Percentiles rank a stretch among this genome's conserved stretches.
Conservation (phyloP, 2,797 vertebrate genomes). For the Carcharodon carcharias region DNA sequence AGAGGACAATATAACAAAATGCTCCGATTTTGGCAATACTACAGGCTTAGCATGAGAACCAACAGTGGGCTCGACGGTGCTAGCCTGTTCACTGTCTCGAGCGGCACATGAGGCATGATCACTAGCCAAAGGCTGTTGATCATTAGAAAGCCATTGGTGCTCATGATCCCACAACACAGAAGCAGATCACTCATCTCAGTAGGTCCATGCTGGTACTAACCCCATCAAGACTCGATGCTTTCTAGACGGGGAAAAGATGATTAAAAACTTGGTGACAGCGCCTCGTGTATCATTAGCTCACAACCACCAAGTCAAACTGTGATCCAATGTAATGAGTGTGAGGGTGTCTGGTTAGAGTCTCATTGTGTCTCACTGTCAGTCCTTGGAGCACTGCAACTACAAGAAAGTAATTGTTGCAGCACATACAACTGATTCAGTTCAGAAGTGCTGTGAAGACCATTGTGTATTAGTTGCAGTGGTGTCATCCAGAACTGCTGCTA, state of each 20-base stretch:
- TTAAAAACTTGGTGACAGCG: not conserved
- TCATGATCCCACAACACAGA: not conserved
- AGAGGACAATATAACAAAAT: not conserved
- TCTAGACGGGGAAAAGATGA: not conserved
- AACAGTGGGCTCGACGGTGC: not conserved
- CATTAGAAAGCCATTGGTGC: not conserved
- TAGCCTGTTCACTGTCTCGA: not conserved
- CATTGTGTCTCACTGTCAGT: not conserved
- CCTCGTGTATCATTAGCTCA: not conserved
- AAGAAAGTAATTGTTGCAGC: not conserved
- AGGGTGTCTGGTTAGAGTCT: not conserved
- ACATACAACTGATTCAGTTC: not conserved
- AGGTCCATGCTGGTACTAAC: not conserved
- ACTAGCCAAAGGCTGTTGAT: not conserved
- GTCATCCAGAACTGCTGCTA: not conserved
- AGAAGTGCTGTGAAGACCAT: not conserved
- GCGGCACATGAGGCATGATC: not conserved
- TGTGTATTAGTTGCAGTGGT: not conserved
- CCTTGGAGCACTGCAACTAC: not conserved
- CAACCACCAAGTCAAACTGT: too few species aligned
- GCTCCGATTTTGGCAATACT: not conserved
- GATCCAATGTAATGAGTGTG: not conserved
- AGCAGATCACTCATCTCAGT: not conserved
- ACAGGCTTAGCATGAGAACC: not conserved
- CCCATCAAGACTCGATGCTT: not conserved